Evolutionary conservation across 2,888 invertebrate species (phyloP), one percentile per base, ranked within the genome.

Genomic region (Cacoxenus indagator): DNA sequence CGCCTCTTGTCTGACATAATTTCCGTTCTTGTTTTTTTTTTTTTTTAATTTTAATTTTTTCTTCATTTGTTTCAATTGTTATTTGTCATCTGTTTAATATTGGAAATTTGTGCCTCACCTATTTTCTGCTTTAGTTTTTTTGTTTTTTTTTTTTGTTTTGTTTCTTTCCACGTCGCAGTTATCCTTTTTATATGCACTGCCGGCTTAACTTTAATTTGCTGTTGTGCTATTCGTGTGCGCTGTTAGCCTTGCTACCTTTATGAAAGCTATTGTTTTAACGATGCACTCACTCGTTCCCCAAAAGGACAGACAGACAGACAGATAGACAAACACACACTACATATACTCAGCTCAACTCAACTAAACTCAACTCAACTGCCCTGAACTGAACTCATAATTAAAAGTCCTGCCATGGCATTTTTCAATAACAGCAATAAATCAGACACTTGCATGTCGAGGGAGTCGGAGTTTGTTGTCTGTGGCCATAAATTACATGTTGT

Each of bases 391-490:
- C 70, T 78, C 78, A 81, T 84, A 84, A 84, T 84, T 84, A 84
- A 84, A 84, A 84, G 84, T 76, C 74, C 76, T 78, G 78, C 75
- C 78, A 83, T 76, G 82, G 84, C 11, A 85, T 84, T 86, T 86
- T 86, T 86, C 86, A 86, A 86, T 86, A 85, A 86, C 86, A 84
- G 78, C 81, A 76, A 86, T 86, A 86, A 86, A 86, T 86, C 86
- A 86, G 79, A 76, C 81, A 76, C 81, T 81, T 84, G 82, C 76
- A 83, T 81, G 83, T 77, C 84, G 71, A 70, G 86, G 85, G 86
- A 86, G 73, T 17, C 19, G 6, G 9, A n/a, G 45, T 43, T n/a
- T 8, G 48, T 11, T 17, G 17, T n/a, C 48, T n/a, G 72, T 71
- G 68, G 73, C 78, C 78, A 86, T 86, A 86, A 86, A 86, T 86